phyloP scores from a whole-genome alignment of 2,797 vertebrate genomes.

The Melopsittacus undulatus region DNA sequence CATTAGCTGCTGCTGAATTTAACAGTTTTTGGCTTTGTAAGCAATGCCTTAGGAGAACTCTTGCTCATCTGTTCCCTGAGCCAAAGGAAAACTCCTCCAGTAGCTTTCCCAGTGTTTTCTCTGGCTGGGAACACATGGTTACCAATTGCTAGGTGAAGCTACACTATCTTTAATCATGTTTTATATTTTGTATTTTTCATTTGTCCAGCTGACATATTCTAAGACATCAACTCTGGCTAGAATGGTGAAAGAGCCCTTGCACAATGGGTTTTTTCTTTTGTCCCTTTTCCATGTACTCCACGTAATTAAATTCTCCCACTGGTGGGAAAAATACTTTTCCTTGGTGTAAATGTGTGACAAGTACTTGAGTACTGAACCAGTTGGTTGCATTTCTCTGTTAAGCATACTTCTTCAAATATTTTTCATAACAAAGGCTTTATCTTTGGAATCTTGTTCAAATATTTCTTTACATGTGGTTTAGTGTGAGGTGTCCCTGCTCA shows the following conservation, averaged over 20 bases:
- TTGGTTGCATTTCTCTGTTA: neutral
- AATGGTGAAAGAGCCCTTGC: neutral
- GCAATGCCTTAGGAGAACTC: constrained; percentile 58
- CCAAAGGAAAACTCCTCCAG: constrained; percentile 63
- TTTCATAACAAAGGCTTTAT: constrained; percentile 1
- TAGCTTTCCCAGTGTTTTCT: constrained; percentile 66
- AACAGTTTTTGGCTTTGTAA: constrained; percentile 61
- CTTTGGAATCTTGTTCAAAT: neutral
- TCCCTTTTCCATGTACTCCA: neutral
- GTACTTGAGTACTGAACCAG: neutral
- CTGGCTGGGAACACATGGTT: constrained; percentile 53
- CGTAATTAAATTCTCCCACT: neutral
- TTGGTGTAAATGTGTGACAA: neutral
- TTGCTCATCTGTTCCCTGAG: constrained; percentile 59
- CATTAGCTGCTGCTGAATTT: constrained; percentile 33
- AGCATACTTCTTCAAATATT: neutral
- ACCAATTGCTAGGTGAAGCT: constrained; percentile 51
- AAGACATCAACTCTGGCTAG: neutral
- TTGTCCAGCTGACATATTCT: constrained; percentile 12
- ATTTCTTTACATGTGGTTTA: neutral
- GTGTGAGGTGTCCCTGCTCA: too few relatives aligned
- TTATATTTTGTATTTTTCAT: constrained; percentile 1
- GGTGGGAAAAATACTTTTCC: constrained; percentile 21
- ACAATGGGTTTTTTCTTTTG: neutral
- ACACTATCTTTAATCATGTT: constrained; percentile 37